These are phyloP conservation scores for Cydia amplana DNA, from an alignment of 1,140 invertebrate genomes.

Conservation along the genomic window DNA sequence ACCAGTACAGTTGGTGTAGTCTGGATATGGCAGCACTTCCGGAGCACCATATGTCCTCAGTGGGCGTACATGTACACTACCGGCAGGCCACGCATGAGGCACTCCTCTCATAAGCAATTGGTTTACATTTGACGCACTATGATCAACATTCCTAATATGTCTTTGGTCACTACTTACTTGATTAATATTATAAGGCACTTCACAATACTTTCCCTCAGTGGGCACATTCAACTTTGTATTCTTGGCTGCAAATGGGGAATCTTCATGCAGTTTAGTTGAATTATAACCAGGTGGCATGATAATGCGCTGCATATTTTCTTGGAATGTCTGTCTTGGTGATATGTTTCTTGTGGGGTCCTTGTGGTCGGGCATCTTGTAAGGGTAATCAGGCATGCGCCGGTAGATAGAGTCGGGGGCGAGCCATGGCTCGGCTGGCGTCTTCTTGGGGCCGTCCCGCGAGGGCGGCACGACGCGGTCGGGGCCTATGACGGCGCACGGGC, in stretches of 20 bases:
- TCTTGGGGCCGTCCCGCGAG: constrained; percentile 50
- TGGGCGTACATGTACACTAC: constrained; percentile 53
- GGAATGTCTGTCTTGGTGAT: constrained; percentile 78
- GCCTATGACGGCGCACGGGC: constrained; percentile 77
- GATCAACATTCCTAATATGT: constrained; percentile 59
- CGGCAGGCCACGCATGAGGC: constrained; percentile 57
- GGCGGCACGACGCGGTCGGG: constrained; percentile 68
- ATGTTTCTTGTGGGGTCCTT: constrained; percentile 69
- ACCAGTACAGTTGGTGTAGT: constrained; percentile 58
- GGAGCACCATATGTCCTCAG: constrained; percentile 59
- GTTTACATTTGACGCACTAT: constrained; percentile 59
- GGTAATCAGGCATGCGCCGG: constrained; percentile 60
- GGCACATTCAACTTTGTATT: constrained; percentile 60
- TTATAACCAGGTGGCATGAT: constrained; percentile 69
- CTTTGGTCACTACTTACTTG: constrained; percentile 62
- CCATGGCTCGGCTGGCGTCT: constrained; percentile 59
- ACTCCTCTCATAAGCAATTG: constrained; percentile 46
- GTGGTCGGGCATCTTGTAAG: constrained; percentile 60
- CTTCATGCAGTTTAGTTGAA: constrained; percentile 62
- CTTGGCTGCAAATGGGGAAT: constrained; percentile 52
- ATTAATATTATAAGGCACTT: constrained; percentile 74
- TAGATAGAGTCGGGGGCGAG: constrained; percentile 55
- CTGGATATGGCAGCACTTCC: constrained; percentile 66
- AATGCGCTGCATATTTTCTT: constrained; percentile 77
- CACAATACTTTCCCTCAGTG: constrained; percentile 69